Percentiles rank a stretch among this genome's conserved stretches.
phyloP scores from a whole-genome alignment of 2,797 vertebrate genomes.

The Macroramphosus scolopax region DNA sequence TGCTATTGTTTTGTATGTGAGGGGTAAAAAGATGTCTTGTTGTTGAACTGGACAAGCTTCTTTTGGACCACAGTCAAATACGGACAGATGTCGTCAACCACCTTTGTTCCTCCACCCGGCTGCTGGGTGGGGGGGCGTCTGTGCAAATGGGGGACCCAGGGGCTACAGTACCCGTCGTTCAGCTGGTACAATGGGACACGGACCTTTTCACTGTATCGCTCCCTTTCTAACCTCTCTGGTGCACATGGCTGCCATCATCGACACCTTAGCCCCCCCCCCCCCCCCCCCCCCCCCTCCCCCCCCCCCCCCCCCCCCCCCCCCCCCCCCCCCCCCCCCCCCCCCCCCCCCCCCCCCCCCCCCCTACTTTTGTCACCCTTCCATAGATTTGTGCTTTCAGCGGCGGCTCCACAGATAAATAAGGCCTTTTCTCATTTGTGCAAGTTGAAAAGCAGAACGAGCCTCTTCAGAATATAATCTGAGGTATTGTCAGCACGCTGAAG shows the following conservation, averaged over 20 bases:
- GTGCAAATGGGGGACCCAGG: slow-evolving; percentile 52
- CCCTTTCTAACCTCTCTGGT: slow-evolving; percentile 69
- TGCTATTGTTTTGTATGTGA: slow-evolving; percentile 80
- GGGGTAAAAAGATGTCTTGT: slow-evolving; percentile 59
- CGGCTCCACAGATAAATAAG: no score
- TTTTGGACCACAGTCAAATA: slow-evolving; percentile 66
- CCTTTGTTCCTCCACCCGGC: slow-evolving; percentile 62
- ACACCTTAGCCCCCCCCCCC: slow-evolving; percentile 50
- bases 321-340: slow-evolving; percentile 24
- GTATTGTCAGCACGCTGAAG: no score
- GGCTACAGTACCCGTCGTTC: slow-evolving; percentile 63
- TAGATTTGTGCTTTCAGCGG: no score
- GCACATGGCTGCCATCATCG: slow-evolving; percentile 62
- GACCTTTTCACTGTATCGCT: slow-evolving; percentile 83
- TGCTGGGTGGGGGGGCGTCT: slow-evolving; percentile 51
- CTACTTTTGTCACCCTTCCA: no score
- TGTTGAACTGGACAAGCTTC: slow-evolving; percentile 66
- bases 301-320: slow-evolving; percentile 36
- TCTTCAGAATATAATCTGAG: no score
- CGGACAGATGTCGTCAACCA: slow-evolving; percentile 64
- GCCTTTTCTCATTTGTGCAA: no score
- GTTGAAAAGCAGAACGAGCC: no score
- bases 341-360: slow-evolving; percentile 11
- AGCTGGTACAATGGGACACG: slow-evolving; percentile 71
- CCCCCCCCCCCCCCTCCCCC: slow-evolving; percentile 29